A percentile compares a stretch with the other conserved stretches of the same genome.
phyloP scores from a whole-genome alignment of 2,888 invertebrate genomes.

The Antheraea assamensis region DNA sequence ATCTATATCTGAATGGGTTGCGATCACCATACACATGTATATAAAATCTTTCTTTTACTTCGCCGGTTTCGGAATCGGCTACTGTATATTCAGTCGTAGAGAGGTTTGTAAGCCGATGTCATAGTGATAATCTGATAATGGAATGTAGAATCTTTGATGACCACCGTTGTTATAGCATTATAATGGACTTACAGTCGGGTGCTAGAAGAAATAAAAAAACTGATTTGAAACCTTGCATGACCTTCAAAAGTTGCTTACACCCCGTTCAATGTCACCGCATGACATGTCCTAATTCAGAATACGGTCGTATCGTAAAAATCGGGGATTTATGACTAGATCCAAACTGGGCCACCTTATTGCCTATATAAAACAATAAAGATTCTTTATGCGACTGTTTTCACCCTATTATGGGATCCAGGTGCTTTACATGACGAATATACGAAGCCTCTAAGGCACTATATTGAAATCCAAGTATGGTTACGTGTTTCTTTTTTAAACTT shows the following conservation, averaged over 20 bases:
- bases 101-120: too few species aligned
- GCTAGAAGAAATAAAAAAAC: too few species aligned
- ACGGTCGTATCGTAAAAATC: constrained; percentile 34
- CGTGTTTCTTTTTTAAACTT: too few species aligned
- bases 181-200: too few species aligned
- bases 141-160: too few species aligned
- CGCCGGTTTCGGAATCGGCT: too few species aligned
- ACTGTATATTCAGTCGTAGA: too few species aligned
- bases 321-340: constrained; percentile 32
- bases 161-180: too few species aligned
- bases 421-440: background rate
- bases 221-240: background rate
- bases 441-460: background rate
- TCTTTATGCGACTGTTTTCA: constrained; percentile 15
- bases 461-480: background rate
- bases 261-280: constrained; percentile 23
- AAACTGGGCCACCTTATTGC: constrained; percentile 25
- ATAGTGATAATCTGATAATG: too few species aligned
- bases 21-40: too few species aligned
- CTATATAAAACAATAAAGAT: constrained; percentile 25
- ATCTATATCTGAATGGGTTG: too few species aligned
- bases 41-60: too few species aligned
- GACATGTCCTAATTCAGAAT: constrained; percentile 28
- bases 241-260: constrained; percentile 5
- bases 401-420: background rate